Percentiles rank a stretch among this genome's conserved stretches.
Evolutionary conservation across 2,113 vertebrate species (phyloP).

Genomic region (Etia nguti): DNA sequence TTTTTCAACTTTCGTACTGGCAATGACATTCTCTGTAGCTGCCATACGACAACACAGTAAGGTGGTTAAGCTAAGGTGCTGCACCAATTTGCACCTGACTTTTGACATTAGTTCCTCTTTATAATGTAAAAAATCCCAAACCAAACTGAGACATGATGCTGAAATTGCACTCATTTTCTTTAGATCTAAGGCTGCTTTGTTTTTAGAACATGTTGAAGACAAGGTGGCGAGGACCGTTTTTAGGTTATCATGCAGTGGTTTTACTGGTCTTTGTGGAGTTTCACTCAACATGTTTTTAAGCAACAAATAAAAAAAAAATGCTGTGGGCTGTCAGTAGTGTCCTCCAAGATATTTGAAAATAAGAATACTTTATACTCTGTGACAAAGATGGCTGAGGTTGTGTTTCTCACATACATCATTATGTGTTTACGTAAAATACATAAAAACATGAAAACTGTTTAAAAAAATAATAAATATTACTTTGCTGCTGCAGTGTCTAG

Average conservation of each 20-base stretch:
- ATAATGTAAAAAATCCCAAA: neutral
- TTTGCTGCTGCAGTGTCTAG: neutral
- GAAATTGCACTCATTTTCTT: neutral
- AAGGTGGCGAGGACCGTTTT: neutral
- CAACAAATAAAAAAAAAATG: accelerated
- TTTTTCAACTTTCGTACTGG: neutral
- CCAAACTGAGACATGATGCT: neutral
- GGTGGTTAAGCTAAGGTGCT: neutral
- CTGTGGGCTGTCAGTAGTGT: neutral
- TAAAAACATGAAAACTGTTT: neutral
- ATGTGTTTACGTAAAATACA: neutral
- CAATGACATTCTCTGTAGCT: neutral
- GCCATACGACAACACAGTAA: accelerated
- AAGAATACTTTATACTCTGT: neutral
- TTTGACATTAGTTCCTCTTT: neutral
- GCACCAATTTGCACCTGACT: neutral
- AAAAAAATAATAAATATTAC: neutral
- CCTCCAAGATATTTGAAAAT: neutral
- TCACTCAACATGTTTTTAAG: neutral
- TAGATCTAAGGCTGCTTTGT: neutral
- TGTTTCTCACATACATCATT: neutral
- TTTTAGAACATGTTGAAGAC: neutral
- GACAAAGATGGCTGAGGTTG: neutral
- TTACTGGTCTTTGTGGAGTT: neutral
- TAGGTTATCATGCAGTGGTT: neutral